phyloP scores from a whole-genome alignment of 2,888 invertebrate genomes.

The Trissolcus japonicus region DNA sequence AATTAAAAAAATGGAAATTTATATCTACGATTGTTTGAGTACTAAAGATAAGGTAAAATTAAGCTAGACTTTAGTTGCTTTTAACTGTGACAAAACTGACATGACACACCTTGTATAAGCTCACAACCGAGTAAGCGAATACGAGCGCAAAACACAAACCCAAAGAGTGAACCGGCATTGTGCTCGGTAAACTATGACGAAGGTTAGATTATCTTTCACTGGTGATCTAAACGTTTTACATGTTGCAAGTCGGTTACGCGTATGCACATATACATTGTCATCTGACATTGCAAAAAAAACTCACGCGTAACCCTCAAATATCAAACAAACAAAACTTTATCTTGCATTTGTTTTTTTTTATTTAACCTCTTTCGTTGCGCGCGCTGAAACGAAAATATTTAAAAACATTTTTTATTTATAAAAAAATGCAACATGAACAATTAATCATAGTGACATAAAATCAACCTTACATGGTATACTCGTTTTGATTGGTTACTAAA shows the following conservation, averaged over 20 bases:
- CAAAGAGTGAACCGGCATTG: conserved; percentile 68
- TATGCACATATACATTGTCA: conserved; percentile 51
- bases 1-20: background rate
- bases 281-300: conserved; percentile 23
- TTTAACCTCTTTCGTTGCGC: too few species aligned
- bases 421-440: too few species aligned
- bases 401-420: too few species aligned
- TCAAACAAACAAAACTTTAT: background rate
- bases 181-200: conserved; percentile 74
- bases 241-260: conserved; percentile 59
- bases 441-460: too few species aligned
- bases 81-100: conserved; percentile 41
- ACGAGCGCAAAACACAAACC: conserved; percentile 49
- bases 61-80: conserved; percentile 29
- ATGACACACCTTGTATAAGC: conserved; percentile 54
- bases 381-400: too few species aligned
- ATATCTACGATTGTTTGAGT: background rate
- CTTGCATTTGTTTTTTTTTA: background rate
- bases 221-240: conserved; percentile 74
- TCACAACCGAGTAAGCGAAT: conserved; percentile 51
- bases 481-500: too few species aligned
- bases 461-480: too few species aligned
- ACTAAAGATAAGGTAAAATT: background rate
- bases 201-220: conserved; percentile 72
- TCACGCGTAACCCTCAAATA: background rate